These are phyloP conservation scores for Varroa destructor DNA, from an alignment of 1,140 invertebrate species.

Conservation along the genomic window DNA sequence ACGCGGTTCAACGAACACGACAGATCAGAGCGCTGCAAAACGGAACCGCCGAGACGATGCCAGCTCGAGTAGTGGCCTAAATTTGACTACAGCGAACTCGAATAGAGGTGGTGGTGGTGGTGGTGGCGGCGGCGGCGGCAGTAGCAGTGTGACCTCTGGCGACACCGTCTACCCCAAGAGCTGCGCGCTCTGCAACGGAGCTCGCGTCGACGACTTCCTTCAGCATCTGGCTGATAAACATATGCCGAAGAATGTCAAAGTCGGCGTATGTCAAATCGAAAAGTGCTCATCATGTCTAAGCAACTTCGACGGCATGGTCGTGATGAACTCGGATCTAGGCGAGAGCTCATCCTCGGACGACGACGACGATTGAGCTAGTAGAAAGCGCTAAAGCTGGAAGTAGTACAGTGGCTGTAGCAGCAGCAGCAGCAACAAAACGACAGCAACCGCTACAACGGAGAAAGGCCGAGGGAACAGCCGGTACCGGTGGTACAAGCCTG, in stretches of 20 bases:
- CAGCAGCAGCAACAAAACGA: background rate
- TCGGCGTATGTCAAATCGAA: constrained; percentile 35
- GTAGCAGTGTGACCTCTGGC: background rate
- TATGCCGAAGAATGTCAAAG: constrained; percentile 32
- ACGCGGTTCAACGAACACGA: background rate
- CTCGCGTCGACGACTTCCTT: constrained; percentile 30
- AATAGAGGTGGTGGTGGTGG: constrained; percentile 32
- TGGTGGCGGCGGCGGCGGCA: constrained; percentile 21
- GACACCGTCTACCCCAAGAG: constrained; percentile 7
- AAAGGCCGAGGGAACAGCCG: background rate
- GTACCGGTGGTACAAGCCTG: background rate
- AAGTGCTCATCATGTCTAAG: constrained; percentile 35
- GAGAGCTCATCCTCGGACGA: constrained; percentile 33
- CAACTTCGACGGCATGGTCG: constrained; percentile 34
- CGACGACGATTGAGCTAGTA: constrained; percentile 30
- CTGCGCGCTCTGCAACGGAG: constrained; percentile 29
- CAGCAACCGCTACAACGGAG: background rate
- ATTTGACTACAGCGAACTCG: background rate
- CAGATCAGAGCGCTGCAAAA: constrained; percentile 20
- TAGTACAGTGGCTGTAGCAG: too few species aligned
- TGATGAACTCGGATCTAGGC: constrained; percentile 32
- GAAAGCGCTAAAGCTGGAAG: background rate
- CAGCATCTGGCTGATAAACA: constrained; percentile 33
- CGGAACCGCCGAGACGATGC: constrained; percentile 15
- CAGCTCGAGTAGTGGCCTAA: background rate